Evolutionary conservation across 1,140 invertebrate genomes (phyloP).

Genomic region (Fopius arisanus): DNA sequence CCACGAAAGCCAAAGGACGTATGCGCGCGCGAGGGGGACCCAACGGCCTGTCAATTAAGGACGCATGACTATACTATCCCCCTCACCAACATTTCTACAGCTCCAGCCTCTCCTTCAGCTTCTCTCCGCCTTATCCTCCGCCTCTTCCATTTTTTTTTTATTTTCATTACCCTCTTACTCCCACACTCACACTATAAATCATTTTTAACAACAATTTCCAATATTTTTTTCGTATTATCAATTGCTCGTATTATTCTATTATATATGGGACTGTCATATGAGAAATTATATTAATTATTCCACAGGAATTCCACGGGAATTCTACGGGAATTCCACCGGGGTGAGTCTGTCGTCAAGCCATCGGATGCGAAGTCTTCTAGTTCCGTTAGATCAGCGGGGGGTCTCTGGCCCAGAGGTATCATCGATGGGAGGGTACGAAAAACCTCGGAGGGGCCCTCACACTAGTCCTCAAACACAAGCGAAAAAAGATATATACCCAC

Average conservation of each 20-base stretch:
- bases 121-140: constrained; percentile 32
- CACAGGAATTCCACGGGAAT: too few species aligned
- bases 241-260: too few species aligned
- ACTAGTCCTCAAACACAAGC: constrained; percentile 1
- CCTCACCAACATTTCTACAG: constrained; percentile 59
- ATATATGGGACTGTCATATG: too few species aligned
- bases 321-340: too few species aligned
- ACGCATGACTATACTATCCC: constrained; percentile 53
- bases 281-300: too few species aligned
- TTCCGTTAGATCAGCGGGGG: neutral
- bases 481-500: constrained; percentile 8
- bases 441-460: neutral
- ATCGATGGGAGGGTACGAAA: neutral
- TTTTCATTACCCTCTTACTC: constrained; percentile 20
- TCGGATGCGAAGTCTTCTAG: neutral
- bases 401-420: neutral
- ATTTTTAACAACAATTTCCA: too few species aligned
- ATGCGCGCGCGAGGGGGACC: constrained; percentile 42
- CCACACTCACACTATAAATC: too few species aligned
- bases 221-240: too few species aligned
- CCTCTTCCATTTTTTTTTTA: constrained; percentile 37
- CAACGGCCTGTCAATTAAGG: constrained; percentile 64
- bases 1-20: constrained; percentile 56
- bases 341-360: neutral
- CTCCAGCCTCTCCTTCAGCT: constrained; percentile 23